Evolutionary conservation across 2,888 invertebrate species (phyloP).

Genomic region (Schizotus pectinicornis): DNA sequence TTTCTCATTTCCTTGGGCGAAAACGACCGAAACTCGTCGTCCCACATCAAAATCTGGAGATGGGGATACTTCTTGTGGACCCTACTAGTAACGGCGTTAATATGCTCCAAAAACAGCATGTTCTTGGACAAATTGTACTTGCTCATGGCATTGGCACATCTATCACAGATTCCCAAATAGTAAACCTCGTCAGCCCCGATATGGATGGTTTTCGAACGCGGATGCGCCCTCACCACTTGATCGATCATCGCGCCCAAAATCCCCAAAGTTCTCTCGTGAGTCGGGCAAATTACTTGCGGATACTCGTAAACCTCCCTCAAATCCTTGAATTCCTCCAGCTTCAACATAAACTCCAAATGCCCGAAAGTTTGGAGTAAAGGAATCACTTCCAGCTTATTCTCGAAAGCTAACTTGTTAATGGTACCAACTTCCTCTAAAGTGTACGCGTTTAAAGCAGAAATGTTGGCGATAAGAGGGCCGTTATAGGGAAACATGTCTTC

Average conservation of each 20-base stretch:
- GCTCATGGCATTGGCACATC: slow-evolving; percentile 60
- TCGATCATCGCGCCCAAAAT: slow-evolving; percentile 72
- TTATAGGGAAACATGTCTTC: slow-evolving; percentile 88
- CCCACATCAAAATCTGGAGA: slow-evolving; percentile 76
- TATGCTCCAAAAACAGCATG: slow-evolving; percentile 68
- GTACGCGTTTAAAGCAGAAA: slow-evolving; percentile 72
- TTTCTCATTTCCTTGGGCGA: slow-evolving; percentile 58
- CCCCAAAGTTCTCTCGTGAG: slow-evolving; percentile 62
- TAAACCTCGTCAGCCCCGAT: slow-evolving; percentile 87
- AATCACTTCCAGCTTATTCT: slow-evolving; percentile 70
- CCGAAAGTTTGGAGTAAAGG: slow-evolving; percentile 88
- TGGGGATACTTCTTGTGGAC: slow-evolving; percentile 60
- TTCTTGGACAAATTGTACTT: slow-evolving; percentile 59
- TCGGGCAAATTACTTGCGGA: slow-evolving; percentile 75
- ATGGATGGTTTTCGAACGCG: slow-evolving; percentile 64
- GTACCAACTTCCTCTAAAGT: slow-evolving; percentile 60
- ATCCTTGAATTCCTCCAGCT: slow-evolving; percentile 69
- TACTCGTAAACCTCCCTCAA: slow-evolving; percentile 69
- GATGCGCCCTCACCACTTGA: slow-evolving; percentile 70
- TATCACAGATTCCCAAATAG: slow-evolving; percentile 68
- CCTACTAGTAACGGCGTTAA: slow-evolving; percentile 61
- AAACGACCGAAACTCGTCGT: slow-evolving; percentile 76
- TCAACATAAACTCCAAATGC: slow-evolving; percentile 81
- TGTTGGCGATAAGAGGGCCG: slow-evolving; percentile 64
- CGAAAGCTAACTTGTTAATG: slow-evolving; percentile 62